These are phyloP conservation scores for Lasioglossum morio DNA, from an alignment of 2,888 invertebrate genomes.

Conservation along the genomic window DNA sequence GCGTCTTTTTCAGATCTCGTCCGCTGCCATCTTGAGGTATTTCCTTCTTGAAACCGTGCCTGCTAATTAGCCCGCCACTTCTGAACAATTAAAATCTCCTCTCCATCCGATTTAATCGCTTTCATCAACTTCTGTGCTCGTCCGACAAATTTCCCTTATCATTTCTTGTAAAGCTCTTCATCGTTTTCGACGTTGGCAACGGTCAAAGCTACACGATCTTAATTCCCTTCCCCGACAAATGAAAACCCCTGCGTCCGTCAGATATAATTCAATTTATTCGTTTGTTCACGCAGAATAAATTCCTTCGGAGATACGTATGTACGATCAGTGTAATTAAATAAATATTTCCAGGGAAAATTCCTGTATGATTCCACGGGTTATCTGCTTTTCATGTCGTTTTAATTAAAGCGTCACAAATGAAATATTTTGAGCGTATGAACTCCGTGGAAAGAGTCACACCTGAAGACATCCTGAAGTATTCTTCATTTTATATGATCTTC, in stretches of 20 bases:
- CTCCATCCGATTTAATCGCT: neutral
- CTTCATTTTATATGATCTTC: too few relatives aligned
- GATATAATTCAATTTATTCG: neutral
- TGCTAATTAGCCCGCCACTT: neutral
- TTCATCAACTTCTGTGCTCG: neutral
- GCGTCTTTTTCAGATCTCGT: constrained; percentile 14
- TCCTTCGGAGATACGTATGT: neutral
- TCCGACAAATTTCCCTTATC: neutral
- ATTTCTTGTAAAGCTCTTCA: neutral
- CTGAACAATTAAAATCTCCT: neutral
- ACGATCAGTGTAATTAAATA: neutral
- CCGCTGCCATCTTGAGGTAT: neutral
- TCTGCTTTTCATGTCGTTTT: neutral
- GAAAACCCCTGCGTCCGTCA: neutral
- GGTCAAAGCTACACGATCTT: neutral
- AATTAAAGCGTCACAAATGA: neutral
- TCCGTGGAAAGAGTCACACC: too few relatives aligned
- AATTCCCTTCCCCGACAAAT: neutral
- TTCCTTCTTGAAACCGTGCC: neutral
- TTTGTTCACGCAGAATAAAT: neutral
- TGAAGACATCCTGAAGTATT: too few relatives aligned
- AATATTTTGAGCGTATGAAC: neutral
- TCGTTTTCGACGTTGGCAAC: neutral
- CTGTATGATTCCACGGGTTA: neutral
- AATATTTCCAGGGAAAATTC: neutral